Evolutionary conservation across 1,140 invertebrate genomes (phyloP).

Genomic region (Musca domestica): DNA sequence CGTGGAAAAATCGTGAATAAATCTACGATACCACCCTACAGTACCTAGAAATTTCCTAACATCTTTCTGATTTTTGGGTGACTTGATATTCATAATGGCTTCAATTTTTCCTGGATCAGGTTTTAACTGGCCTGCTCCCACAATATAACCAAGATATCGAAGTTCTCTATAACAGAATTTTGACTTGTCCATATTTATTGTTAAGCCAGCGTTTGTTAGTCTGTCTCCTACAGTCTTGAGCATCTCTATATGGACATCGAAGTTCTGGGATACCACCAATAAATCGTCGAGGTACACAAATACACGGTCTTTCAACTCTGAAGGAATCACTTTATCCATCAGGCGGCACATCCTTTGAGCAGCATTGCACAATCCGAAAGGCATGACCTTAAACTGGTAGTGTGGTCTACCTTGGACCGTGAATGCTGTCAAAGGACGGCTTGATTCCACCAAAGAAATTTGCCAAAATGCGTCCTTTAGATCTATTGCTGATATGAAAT

Average conservation of each 20-base stretch:
- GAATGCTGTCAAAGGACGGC: neutral
- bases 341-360: no score
- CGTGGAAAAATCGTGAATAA: no score
- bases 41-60: no score
- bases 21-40: no score
- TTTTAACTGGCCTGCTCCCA: neutral
- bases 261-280: neutral
- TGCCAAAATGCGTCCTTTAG: neutral
- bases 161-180: no score
- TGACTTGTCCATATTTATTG: neutral
- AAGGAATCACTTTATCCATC: neutral
- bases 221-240: neutral
- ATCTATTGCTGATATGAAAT: neutral
- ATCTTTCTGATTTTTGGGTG: no score
- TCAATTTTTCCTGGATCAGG: neutral
- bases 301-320: neutral
- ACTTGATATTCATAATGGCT: no score
- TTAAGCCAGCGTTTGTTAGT: neutral
- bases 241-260: neutral
- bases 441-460: neutral
- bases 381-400: no score
- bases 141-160: neutral
- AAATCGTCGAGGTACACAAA: neutral
- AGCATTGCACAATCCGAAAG: no score
- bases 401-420: neutral